A percentile compares a stretch with the other conserved stretches of the same genome.
Evolutionary conservation across 2,113 vertebrate genomes (phyloP).

Genomic region (Calyptomena viridis): DNA sequence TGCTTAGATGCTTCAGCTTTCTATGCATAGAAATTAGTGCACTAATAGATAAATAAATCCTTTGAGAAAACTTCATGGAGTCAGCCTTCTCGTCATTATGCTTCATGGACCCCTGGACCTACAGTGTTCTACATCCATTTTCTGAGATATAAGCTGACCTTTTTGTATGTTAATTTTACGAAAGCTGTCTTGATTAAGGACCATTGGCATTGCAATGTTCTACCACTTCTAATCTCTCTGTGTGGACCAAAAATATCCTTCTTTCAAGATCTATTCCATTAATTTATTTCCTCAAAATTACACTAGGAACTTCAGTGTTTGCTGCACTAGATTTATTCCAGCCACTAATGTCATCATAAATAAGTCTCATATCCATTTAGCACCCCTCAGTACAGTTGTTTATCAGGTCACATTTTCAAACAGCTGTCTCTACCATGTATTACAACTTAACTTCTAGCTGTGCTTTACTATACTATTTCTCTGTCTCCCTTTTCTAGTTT

Average conservation of each 20-base stretch:
- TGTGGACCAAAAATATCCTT: background rate
- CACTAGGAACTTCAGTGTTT: background rate
- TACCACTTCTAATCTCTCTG: background rate
- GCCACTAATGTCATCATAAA: background rate
- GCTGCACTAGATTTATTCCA: background rate
- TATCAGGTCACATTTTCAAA: slow-evolving; percentile 25
- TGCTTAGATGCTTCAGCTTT: no score
- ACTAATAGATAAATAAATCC: no score
- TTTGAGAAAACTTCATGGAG: no score
- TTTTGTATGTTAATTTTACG: background rate
- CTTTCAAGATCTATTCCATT: background rate
- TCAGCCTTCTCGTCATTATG: no score
- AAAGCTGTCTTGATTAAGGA: background rate
- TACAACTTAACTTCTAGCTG: slow-evolving; percentile 16
- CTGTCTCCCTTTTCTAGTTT: background rate
- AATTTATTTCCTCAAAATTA: background rate
- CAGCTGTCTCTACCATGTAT: background rate
- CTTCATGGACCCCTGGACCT: no score
- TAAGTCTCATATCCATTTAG: background rate
- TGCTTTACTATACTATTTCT: background rate
- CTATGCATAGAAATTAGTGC: no score
- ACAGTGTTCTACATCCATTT: background rate
- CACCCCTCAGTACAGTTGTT: background rate
- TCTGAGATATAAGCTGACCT: background rate
- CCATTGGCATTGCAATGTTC: background rate